Percentiles rank a stretch among this genome's conserved stretches.
Conservation (phyloP, 1,140 invertebrate species). For the Sitobion miscanthi region DNA sequence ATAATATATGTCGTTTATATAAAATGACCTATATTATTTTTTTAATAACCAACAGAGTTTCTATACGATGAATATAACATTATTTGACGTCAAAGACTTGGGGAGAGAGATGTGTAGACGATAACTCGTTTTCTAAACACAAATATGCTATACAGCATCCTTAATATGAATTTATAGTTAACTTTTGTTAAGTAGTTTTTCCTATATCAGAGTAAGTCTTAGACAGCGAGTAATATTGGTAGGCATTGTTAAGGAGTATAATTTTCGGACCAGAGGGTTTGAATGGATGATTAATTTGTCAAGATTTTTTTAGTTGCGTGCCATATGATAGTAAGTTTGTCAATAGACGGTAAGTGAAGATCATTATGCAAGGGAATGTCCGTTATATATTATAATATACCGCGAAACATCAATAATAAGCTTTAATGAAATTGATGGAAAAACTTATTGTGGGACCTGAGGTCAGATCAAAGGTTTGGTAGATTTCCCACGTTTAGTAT, state of each 20-base stretch:
- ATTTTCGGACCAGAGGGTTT: not conserved
- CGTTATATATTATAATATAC: not conserved
- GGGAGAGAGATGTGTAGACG: not conserved
- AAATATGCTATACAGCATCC: not conserved
- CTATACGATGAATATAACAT: not conserved
- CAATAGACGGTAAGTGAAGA: not conserved
- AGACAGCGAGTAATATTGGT: not conserved
- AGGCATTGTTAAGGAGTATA: not conserved
- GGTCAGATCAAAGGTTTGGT: not conserved
- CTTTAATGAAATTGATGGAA: not conserved
- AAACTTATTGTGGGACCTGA: not conserved
- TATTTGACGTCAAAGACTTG: not conserved
- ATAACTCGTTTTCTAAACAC: not conserved
- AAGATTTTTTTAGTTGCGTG: not conserved
- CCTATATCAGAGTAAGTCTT: not conserved
- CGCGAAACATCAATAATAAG: not conserved
- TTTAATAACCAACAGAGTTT: not conserved
- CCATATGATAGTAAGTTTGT: not conserved
- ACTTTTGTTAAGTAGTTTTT: not conserved
- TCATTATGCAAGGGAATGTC: not conserved
- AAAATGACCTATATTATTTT: not conserved
- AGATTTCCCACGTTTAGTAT: not conserved
- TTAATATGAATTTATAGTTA: not conserved
- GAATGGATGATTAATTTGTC: not conserved
- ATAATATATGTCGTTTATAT: too few relatives aligned